Conservation (phyloP, 1,140 invertebrate genomes). For the Orussus abietinus region DNA sequence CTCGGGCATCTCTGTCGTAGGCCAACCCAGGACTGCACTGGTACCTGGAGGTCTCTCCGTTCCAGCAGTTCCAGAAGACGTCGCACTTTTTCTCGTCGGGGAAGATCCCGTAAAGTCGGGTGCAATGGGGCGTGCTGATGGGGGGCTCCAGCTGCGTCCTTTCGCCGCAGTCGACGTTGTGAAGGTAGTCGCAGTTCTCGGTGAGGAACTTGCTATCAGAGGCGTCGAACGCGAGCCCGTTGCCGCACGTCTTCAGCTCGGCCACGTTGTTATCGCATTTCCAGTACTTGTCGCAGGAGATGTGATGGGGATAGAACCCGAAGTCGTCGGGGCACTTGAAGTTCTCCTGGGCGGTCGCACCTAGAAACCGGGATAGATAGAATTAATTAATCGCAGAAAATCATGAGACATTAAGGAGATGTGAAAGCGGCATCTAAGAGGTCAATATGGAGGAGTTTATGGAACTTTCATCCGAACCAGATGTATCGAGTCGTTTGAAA, state of each 20-base stretch:
- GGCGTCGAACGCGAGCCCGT: conserved; percentile 89
- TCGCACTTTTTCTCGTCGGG: conserved; percentile 83
- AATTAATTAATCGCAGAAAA: too few species aligned
- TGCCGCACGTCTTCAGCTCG: conserved; percentile 89
- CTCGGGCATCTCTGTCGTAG: conserved; percentile 86
- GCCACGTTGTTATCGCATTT: conserved; percentile 87
- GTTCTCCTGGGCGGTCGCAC: conserved; percentile 65
- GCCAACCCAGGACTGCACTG: conserved; percentile 91
- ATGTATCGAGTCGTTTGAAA: too few species aligned
- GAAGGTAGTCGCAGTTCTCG: conserved; percentile 92
- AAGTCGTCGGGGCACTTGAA: conserved; percentile 94
- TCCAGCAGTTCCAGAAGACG: conserved; percentile 96
- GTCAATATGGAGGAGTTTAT: too few species aligned
- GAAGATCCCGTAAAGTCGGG: conserved; percentile 89
- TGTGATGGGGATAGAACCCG: conserved; percentile 87
- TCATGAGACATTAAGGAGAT: too few species aligned
- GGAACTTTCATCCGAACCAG: too few species aligned
- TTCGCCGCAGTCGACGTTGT: conserved; percentile 92
- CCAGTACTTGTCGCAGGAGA: conserved; percentile 93
- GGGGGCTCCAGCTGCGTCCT: conserved; percentile 81
- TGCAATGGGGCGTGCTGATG: conserved; percentile 79
- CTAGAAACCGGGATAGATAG: too few species aligned
- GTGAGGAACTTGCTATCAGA: conserved; percentile 83
- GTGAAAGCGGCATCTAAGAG: too few species aligned
- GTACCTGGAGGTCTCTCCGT: conserved; percentile 87